Evolutionary conservation across 2,113 vertebrate genomes (phyloP).

Genomic region (Crotalus horridus): DNA sequence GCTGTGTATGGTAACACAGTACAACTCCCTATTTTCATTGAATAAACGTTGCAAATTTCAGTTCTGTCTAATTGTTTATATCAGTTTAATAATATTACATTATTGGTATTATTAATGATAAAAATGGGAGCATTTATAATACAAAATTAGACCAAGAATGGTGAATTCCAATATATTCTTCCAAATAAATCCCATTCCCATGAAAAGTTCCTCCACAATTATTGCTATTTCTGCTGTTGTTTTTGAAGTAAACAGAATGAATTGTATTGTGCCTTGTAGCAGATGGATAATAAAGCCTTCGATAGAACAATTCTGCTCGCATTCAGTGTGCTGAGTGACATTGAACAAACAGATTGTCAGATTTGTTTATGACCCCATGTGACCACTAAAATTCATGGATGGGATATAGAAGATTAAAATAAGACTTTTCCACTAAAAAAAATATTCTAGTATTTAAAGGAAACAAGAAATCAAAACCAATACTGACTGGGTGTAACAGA

Average conservation of each 20-base stretch:
- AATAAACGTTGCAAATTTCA: conserved; percentile 34
- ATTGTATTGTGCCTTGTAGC: conserved; percentile 51
- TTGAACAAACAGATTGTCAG: conserved; percentile 54
- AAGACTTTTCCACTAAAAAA: not conserved
- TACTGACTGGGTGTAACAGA: not conserved
- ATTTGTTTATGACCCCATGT: conserved; percentile 30
- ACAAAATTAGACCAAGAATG: not conserved
- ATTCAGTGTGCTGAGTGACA: conserved; percentile 55
- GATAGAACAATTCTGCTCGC: conserved; percentile 61
- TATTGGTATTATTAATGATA: conserved; percentile 33
- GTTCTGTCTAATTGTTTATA: not conserved
- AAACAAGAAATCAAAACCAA: conserved; percentile 8
- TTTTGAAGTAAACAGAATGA: conserved; percentile 67
- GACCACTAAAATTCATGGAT: conserved; percentile 17
- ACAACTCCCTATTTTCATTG: conserved; percentile 31
- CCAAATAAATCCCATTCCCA: conserved; percentile 22
- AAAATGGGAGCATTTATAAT: conserved; percentile 15
- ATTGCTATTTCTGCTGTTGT: conserved; percentile 38
- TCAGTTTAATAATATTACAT: conserved; percentile 22
- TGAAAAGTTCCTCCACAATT: conserved; percentile 48
- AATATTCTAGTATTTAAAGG: not conserved
- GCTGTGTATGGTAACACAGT: not conserved
- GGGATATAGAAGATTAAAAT: conserved; percentile 16
- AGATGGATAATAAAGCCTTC: conserved; percentile 69
- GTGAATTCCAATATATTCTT: not conserved